Evolutionary conservation across 2,888 invertebrate species (phyloP), one percentile per base, ranked within the genome.

Genomic region (Colostygia pectinataria): DNA sequence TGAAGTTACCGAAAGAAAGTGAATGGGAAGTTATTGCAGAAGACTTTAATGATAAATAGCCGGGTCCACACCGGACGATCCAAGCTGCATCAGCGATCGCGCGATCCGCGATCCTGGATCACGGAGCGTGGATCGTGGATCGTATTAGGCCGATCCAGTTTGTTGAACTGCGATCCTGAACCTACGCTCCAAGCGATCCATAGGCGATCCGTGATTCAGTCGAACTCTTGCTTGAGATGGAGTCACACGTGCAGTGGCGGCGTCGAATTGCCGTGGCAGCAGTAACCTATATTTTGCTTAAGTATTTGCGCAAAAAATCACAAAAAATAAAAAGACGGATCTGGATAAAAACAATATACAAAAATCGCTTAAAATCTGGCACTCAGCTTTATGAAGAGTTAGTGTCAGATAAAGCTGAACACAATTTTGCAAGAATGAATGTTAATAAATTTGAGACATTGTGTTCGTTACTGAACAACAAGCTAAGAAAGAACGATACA

Each of bases 381-480:
- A 37, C 29, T 37, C 31, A 4, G 7, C 44, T 44, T 13, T 44
- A 44, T 14, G 2, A 31, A 37, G 37, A 37, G 15, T 37, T 37
- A 9, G 8, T 44, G 6, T 1, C 5, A 5, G 27, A 37, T 44
- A 5, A 7, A 44, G 44, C 18, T 36, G 57, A 60, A 55, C 20
- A 25, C 18, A 60, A 59, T 60, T 60, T 56, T 57, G 59, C 59
- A 61, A 24, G 57, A 49, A 61, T 57, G 55, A 53, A 29, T 55
- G 47, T 23, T 18, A 57, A 58, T 49, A 28, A 58, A 55, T 61
- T 61, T 56, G 53, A 59, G 27, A 24, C 49, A 53, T 61, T 59
- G 56, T 55, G 61, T 58, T 61, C 56, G 44, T 29, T 55, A 58
- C 43, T 61, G 33, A 24, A 58, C 5, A 54, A 57, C 53, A 59